Evolutionary conservation across 1,140 invertebrate genomes (phyloP), one percentile per base, ranked within the genome.

Genomic region (Temnothorax nylanderi): DNA sequence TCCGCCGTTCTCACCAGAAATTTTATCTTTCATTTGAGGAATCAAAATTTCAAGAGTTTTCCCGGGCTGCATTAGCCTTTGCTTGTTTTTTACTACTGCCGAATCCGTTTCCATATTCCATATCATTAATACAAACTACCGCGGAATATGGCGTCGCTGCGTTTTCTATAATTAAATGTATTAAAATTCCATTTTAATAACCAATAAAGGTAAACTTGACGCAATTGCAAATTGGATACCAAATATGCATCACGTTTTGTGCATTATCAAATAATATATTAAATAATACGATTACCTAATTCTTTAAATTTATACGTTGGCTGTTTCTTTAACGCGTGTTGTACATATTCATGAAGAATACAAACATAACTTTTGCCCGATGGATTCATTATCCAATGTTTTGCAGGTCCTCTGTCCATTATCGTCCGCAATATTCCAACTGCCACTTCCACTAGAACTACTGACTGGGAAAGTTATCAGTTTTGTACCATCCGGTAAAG

Each of bases 281-380:
- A 72, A 49, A n/a, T 65, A 41, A 67, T 91, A 41, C 95, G 95
- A 67, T 67, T 94, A 97, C 97, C 97, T 90, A 99, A 96, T 96
- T 99, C 98, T 93, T 98, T 98, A 94, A 99, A 99, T 94, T 98
- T 97, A 95, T 99, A 99, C 10, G 97, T 97, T 4, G 99, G 99
- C 92, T 99, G 98, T 81, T 98, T 98, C 94, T 98, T 98, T 74
- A 99, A 95, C 11, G 98, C 98, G 94, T 99, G 98, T 90, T 99
- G 98, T 41, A 99, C 98, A 96, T 99, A 99, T 95, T 99, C 99
- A 93, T 99, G 99, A 75, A 99, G 96, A 93, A 99, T 99, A 92
- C 98, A 99, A n/a, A 99, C 98, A 93, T 98, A 99, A 92, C 98
- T 98, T 94, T 98, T 98, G n/a, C 98, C 98, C 92, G 98, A 98